A percentile compares a stretch with the other conserved stretches of the same genome.
Conservation (phyloP, 2,888 invertebrate genomes). For the Ormyrus thymus region DNA sequence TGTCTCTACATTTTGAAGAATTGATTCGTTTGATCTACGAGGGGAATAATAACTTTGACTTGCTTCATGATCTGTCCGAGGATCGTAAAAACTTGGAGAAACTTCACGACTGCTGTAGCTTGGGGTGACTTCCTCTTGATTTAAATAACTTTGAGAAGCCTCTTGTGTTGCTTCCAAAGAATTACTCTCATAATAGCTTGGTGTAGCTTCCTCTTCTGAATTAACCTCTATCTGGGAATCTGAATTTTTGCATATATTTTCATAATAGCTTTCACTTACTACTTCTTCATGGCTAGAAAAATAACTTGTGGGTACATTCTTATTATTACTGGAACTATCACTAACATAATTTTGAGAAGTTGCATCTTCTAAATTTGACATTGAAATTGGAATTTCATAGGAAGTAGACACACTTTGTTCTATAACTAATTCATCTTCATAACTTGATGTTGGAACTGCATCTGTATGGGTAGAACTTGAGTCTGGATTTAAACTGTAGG, state of each 20-base stretch:
- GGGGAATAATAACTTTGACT: slow-evolving; percentile 71
- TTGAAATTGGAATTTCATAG: slow-evolving; percentile 70
- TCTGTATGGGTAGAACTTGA: slow-evolving; percentile 69
- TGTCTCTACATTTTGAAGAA: slow-evolving; percentile 68
- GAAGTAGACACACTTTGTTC: slow-evolving; percentile 73
- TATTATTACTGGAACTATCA: slow-evolving; percentile 66
- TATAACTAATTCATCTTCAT: slow-evolving; percentile 68
- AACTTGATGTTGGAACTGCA: slow-evolving; percentile 69
- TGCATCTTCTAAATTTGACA: slow-evolving; percentile 69
- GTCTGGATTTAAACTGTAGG: slow-evolving; percentile 71
- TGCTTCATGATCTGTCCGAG: slow-evolving; percentile 69
- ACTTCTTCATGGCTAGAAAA: slow-evolving; percentile 66
- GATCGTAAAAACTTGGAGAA: slow-evolving; percentile 69
- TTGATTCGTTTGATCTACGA: slow-evolving; percentile 64
- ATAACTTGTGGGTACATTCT: slow-evolving; percentile 69
- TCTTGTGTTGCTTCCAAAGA: slow-evolving; percentile 63
- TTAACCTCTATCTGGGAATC: slow-evolving; percentile 65
- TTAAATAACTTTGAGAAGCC: slow-evolving; percentile 70
- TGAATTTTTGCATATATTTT: slow-evolving; percentile 59
- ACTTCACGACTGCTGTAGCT: slow-evolving; percentile 68
- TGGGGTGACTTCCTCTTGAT: slow-evolving; percentile 66
- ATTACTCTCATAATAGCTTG: slow-evolving; percentile 68
- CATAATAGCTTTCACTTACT: slow-evolving; percentile 67
- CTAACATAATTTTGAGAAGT: slow-evolving; percentile 70
- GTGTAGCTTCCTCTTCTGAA: slow-evolving; percentile 67